A percentile compares a stretch with the other conserved stretches of the same genome.
These are phyloP conservation scores for Parus major DNA, from an alignment of 2,113 vertebrate species.

Conservation along the genomic window DNA sequence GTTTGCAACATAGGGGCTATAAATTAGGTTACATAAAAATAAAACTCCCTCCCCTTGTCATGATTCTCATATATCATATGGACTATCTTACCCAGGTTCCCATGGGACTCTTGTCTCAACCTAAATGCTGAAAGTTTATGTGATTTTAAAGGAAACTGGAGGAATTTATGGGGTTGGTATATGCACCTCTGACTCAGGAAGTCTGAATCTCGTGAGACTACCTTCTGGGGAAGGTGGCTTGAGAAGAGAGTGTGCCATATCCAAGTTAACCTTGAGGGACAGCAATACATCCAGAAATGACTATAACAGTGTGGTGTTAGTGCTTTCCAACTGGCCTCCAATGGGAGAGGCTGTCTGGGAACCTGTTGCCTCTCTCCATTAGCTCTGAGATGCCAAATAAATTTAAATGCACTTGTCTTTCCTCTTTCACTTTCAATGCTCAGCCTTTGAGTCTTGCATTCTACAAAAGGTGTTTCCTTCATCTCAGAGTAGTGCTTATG, in stretches of 20 bases:
- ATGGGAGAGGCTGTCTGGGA: neutral
- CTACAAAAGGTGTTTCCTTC: neutral
- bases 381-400: neutral
- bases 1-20: neutral
- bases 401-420: neutral
- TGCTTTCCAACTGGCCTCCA: neutral
- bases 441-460: neutral
- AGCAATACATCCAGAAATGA: neutral
- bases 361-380: neutral
- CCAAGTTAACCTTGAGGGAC: neutral
- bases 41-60: neutral
- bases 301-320: fast-evolving
- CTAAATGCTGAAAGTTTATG: neutral
- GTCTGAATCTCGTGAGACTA: neutral
- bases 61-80: neutral
- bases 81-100: neutral
- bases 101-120: neutral
- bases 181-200: neutral
- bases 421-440: neutral
- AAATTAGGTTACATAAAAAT: neutral
- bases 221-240: fast-evolving
- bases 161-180: neutral
- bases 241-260: fast-evolving
- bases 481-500: neutral
- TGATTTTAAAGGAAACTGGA: neutral